These are phyloP conservation scores for Drosophila dunni DNA, from an alignment of 1,140 invertebrate species.

Conservation along the genomic window DNA sequence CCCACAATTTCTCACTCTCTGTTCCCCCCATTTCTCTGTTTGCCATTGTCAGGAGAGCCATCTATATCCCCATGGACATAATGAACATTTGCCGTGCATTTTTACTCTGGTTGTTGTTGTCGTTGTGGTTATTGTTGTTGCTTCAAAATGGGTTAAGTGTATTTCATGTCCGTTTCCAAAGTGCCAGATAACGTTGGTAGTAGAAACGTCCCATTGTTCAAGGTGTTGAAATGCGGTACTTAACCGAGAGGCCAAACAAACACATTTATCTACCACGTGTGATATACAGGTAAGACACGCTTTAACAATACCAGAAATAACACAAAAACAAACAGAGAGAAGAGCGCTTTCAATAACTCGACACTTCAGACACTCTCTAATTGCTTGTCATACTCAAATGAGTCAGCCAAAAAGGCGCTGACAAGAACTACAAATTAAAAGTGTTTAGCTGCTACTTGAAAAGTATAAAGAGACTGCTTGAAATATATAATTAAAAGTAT, in stretches of 20 bases:
- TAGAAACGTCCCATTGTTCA: conserved; percentile 28
- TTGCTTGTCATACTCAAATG: conserved; percentile 42
- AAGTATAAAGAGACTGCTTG: not conserved
- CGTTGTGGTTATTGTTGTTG: conserved; percentile 11
- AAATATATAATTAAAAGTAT: no score
- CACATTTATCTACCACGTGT: conserved; percentile 36
- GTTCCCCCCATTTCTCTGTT: not conserved
- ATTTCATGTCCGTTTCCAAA: conserved; percentile 28
- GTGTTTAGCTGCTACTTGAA: not conserved
- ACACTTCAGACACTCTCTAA: conserved; percentile 29
- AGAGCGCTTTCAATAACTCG: conserved; percentile 6
- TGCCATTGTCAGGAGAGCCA: conserved; percentile 32
- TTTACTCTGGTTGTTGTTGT: conserved; percentile 15
- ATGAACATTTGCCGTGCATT: conserved; percentile 26
- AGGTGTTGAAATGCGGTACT: conserved; percentile 51
- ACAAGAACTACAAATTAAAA: not conserved
- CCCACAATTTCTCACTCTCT: not conserved
- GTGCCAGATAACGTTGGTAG: conserved; percentile 21
- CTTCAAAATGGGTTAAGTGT: conserved; percentile 47
- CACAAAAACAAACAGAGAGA: not conserved
- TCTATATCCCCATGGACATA: conserved; percentile 37
- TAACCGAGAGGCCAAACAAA: conserved; percentile 21
- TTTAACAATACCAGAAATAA: not conserved
- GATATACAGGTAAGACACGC: conserved; percentile 1
- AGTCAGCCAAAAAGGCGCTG: conserved; percentile 19